Percentiles rank a stretch among this genome's conserved stretches.
phyloP scores from a whole-genome alignment of 1,140 invertebrate genomes.

The Euschistus heros region DNA sequence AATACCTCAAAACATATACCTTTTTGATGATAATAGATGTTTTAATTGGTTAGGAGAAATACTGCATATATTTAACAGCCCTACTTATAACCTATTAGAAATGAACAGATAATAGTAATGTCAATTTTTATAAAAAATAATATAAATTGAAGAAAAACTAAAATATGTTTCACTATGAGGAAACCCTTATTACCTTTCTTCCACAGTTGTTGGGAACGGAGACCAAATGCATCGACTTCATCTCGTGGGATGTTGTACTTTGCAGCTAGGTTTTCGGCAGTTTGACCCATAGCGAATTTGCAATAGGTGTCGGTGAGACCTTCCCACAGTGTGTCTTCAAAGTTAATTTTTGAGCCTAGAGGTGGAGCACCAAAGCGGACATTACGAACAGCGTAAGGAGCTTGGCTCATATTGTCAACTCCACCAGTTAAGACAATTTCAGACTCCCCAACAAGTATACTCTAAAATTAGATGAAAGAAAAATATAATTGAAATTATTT shows the following conservation, averaged over 20 bases:
- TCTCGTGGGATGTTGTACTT: constrained; percentile 78
- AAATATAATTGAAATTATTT: too few species aligned
- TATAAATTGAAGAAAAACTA: not conserved
- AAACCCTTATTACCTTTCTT: constrained; percentile 47
- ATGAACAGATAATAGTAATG: too few species aligned
- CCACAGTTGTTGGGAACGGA: constrained; percentile 74
- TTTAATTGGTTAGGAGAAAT: too few species aligned
- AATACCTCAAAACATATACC: too few species aligned
- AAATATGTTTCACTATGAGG: too few species aligned
- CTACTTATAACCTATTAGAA: too few species aligned
- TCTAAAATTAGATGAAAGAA: constrained; percentile 43
- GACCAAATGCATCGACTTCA: constrained; percentile 80
- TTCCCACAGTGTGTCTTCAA: constrained; percentile 91
- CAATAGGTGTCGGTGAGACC: constrained; percentile 82
- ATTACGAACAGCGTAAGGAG: constrained; percentile 80
- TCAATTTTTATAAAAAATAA: too few species aligned
- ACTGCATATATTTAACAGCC: too few species aligned
- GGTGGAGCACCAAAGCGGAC: constrained; percentile 79
- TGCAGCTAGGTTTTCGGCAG: constrained; percentile 92
- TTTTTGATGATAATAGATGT: too few species aligned
- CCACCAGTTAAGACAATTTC: constrained; percentile 85
- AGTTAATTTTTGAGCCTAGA: constrained; percentile 63
- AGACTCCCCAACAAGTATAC: constrained; percentile 76
- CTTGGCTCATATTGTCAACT: constrained; percentile 89
- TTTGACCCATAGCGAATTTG: constrained; percentile 90